These are phyloP conservation scores for Prietella phreatophila DNA, from an alignment of 2,113 vertebrate species.

Conservation along the genomic window DNA sequence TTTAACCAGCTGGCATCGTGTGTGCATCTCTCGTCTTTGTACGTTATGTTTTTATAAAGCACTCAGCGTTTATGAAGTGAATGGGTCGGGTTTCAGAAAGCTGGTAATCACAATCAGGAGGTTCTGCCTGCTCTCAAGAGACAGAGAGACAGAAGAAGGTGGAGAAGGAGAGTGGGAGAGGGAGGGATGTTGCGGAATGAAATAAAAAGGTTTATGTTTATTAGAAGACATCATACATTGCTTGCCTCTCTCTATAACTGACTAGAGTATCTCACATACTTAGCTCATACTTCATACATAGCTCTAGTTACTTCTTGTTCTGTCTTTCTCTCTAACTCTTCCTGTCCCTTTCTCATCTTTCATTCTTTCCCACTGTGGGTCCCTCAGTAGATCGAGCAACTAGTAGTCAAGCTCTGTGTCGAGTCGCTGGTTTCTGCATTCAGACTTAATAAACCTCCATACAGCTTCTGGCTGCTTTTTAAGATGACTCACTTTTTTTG, in stretches of 20 bases:
- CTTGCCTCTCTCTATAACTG: background rate
- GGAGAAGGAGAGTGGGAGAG: background rate
- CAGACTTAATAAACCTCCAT: background rate
- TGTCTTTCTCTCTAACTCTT: background rate
- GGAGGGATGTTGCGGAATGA: background rate
- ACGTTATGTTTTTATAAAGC: background rate
- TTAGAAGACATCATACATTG: background rate
- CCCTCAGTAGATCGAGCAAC: background rate
- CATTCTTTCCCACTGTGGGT: background rate
- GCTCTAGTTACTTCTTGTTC: background rate
- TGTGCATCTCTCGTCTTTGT: background rate
- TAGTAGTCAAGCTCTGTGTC: background rate
- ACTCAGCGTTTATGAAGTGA: background rate
- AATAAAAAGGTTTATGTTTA: background rate
- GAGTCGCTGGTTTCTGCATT: background rate
- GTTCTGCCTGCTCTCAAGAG: background rate
- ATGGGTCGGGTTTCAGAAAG: background rate
- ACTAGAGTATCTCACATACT: background rate
- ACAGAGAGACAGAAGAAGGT: background rate
- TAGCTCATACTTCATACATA: too few species aligned
- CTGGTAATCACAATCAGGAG: slow-evolving; percentile 6
- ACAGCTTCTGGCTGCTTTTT: background rate
- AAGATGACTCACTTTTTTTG: slow-evolving; percentile 8
- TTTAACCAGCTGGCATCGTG: background rate
- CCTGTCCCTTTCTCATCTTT: background rate